These are phyloP conservation scores for Stegostoma tigrinum DNA, from an alignment of 2,113 vertebrate genomes.

Conservation along the genomic window DNA sequence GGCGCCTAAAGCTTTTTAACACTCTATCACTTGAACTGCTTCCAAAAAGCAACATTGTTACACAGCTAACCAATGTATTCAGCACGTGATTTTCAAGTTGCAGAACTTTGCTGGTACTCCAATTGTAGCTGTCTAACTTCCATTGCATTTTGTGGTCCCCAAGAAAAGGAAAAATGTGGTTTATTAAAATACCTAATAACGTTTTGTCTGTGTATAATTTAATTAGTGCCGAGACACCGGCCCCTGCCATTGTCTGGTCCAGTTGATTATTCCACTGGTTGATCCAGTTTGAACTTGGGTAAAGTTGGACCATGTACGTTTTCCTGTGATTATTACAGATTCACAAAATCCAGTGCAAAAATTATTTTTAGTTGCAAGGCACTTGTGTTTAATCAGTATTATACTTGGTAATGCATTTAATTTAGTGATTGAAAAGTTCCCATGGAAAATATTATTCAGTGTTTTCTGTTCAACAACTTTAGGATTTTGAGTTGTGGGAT, in stretches of 20 bases:
- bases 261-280: background rate
- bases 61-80: too few relatives aligned
- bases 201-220: background rate
- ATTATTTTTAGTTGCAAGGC: background rate
- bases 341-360: background rate
- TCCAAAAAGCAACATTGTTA: too few relatives aligned
- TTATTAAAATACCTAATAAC: background rate
- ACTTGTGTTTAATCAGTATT: background rate
- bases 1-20: too few relatives aligned
- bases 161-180: too few relatives aligned
- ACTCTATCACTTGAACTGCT: too few relatives aligned
- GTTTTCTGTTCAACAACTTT: background rate
- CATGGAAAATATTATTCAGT: background rate
- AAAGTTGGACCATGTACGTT: background rate
- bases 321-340: background rate
- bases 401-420: background rate
- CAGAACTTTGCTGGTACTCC: too few relatives aligned
- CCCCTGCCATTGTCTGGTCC: background rate
- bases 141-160: too few relatives aligned
- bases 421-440: background rate
- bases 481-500: constrained; percentile 99
- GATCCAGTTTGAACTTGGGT: background rate
- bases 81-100: too few relatives aligned
- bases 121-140: too few relatives aligned
- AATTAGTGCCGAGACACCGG: background rate